Evolutionary conservation across 2,113 vertebrate species (phyloP).

Genomic region (Rhombomys opimus): DNA sequence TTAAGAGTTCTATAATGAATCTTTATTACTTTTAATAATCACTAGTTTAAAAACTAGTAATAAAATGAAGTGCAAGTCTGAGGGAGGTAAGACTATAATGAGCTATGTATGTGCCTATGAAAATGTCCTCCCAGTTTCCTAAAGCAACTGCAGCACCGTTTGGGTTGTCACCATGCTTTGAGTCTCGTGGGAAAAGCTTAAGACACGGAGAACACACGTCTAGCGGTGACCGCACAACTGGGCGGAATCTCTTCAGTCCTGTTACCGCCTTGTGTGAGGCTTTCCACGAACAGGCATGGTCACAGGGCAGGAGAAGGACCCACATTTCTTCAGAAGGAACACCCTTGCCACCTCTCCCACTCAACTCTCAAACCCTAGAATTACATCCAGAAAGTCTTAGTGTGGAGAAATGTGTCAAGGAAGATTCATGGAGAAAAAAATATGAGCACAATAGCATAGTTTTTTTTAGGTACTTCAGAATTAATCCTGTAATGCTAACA

Average conservation of each 20-base stretch:
- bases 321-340: not conserved
- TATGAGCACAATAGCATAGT: not conserved
- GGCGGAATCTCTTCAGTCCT: slow-evolving; percentile 8
- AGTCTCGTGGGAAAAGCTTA: not conserved
- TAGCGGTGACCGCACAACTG: not conserved
- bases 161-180: not conserved
- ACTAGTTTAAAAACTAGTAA: slow-evolving; percentile 19
- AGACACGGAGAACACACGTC: not conserved
- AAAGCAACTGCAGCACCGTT: not conserved
- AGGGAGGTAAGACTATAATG: slow-evolving; percentile 12
- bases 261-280: not conserved
- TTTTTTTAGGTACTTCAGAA: slow-evolving; percentile 26
- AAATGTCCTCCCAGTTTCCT: slow-evolving; percentile 41
- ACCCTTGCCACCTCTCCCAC: not conserved
- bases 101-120: slow-evolving; percentile 11
- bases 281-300: slow-evolving; percentile 19
- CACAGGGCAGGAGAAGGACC: not conserved
- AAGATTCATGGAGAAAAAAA: not conserved
- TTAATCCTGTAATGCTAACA: slow-evolving; percentile 8
- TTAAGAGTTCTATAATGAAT: not conserved
- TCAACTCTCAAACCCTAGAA: not conserved
- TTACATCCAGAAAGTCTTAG: not conserved
- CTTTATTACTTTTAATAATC: slow-evolving; percentile 51
- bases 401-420: not conserved
- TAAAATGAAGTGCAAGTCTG: not conserved